These are phyloP conservation scores for Rhagoletis zephyria DNA, from an alignment of 1,140 invertebrate genomes.

Conservation along the genomic window DNA sequence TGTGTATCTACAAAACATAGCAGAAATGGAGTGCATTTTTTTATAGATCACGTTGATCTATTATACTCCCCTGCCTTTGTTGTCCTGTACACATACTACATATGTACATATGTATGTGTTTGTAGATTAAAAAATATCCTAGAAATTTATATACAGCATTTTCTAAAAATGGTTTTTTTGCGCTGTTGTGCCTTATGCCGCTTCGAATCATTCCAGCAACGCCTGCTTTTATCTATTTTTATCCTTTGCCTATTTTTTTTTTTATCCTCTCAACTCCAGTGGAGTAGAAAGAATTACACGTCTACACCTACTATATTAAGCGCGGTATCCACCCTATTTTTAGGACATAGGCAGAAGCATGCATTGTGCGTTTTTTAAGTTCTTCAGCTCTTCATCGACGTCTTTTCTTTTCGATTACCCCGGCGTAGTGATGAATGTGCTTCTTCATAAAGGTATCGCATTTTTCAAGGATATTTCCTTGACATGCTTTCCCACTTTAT, in stretches of 20 bases:
- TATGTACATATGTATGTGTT: not conserved
- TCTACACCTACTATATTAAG: constrained; percentile 41
- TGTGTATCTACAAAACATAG: too few species aligned
- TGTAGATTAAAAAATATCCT: not conserved
- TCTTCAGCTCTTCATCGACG: not conserved
- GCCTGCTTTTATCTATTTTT: constrained; percentile 43
- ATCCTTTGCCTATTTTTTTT: not conserved
- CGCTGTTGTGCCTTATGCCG: not conserved
- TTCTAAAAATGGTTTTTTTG: not conserved
- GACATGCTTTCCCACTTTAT: not conserved
- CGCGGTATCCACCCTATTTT: constrained; percentile 21
- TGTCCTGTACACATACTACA: not conserved
- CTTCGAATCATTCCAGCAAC: not conserved
- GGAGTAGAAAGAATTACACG: constrained; percentile 31
- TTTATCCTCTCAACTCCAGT: not conserved
- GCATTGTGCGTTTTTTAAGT: not conserved
- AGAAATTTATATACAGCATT: not conserved
- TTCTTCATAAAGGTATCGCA: constrained; percentile 17
- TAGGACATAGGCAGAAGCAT: not conserved
- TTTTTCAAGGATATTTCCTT: constrained; percentile 7
- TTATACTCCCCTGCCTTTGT: not conserved
- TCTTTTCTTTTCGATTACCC: constrained; percentile 28
- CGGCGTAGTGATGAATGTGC: constrained; percentile 32
- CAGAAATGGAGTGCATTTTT: not conserved
- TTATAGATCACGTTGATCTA: not conserved